Evolutionary conservation across 1,140 invertebrate genomes (phyloP).

Genomic region (Drosophila parabipectinata): DNA sequence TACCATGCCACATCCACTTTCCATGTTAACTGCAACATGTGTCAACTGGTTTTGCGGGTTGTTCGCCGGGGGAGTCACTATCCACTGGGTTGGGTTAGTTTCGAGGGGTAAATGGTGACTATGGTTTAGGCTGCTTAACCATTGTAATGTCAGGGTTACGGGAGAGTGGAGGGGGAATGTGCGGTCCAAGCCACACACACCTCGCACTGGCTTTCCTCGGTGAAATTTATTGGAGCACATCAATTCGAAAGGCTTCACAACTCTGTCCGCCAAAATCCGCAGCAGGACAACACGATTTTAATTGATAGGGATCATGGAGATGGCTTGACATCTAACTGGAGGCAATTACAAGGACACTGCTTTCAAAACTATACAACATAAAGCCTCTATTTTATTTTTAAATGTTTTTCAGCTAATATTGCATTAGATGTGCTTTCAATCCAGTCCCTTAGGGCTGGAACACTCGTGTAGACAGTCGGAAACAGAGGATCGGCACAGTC

Average conservation of each 20-base stretch:
- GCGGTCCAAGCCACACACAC: slow-evolving; percentile 7
- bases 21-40: slow-evolving; percentile 60
- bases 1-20: slow-evolving; percentile 37
- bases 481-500: slow-evolving; percentile 10
- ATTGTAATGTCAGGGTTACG: slow-evolving; percentile 16
- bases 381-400: neutral
- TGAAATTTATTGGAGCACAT: slow-evolving; percentile 49
- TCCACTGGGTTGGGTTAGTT: neutral
- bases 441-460: slow-evolving; percentile 14
- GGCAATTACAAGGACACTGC: slow-evolving; percentile 17
- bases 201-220: slow-evolving; percentile 21
- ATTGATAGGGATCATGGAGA: slow-evolving; percentile 3
- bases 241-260: slow-evolving; percentile 26
- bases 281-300: slow-evolving; percentile 15
- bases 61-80: slow-evolving; percentile 1
- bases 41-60: slow-evolving; percentile 54
- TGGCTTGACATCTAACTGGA: neutral
- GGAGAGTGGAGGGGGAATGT: neutral
- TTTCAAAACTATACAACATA: neutral
- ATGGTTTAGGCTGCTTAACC: slow-evolving; percentile 11
- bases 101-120: slow-evolving; percentile 10
- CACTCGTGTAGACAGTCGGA: slow-evolving; percentile 17
- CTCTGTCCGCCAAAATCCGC: slow-evolving; percentile 10
- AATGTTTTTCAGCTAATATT: neutral
- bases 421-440: neutral